Base-by-base conservation (phyloP, 2,113 vertebrate genomes). In the Choloepus hoffmanni region DNA sequence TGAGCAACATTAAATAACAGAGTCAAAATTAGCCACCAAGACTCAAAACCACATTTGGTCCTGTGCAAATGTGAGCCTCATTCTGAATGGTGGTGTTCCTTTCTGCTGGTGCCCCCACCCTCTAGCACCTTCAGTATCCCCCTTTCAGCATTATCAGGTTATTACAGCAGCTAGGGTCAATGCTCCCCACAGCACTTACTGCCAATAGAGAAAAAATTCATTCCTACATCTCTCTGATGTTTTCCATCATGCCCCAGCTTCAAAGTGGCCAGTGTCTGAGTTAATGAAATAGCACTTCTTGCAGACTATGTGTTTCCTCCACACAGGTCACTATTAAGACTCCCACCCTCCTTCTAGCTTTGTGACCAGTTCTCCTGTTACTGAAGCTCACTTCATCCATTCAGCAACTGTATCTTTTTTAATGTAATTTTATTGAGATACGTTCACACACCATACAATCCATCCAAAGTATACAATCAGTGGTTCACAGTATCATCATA, bases 1-100 rank as follows among this genome's bases (percentile, higher is more conserved):
- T 15, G 91, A 96, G 33, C 88, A 93, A 55, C 62, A 87, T 93
- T 96, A 93, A 96, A 70, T 0, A 10, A 92, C 83, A 95, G 70
- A 84, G 90, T 3, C 82, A 3, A 96, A 73, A 97, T 62, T 68
- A 89, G 63, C 58, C 82, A 95, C 88, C 30, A 84, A 70, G 18
- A 85, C n/a, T 94, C 88, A 68, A 0, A 5, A 94, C 14, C 65
- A 93, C n/a, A 43, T 90, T 86, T 60, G 30, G 65, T 68, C 58
- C 63, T 8, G 0, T 60, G 36, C 33, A 92, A 96, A 95, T 90
- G 53, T 90, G 6, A 73, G 78, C 65, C 48, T 94, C 67, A 6
- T 53, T 95, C 9, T 9, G 72, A 92, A 96, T 30, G 1, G 3
- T 3, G 1, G 43, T 73, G 30, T 36, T 65, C 68, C 63, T 92